Percentiles rank a stretch among this genome's conserved stretches.
phyloP scores from a whole-genome alignment of 2,888 invertebrate species.

The Diarsia mendica region DNA sequence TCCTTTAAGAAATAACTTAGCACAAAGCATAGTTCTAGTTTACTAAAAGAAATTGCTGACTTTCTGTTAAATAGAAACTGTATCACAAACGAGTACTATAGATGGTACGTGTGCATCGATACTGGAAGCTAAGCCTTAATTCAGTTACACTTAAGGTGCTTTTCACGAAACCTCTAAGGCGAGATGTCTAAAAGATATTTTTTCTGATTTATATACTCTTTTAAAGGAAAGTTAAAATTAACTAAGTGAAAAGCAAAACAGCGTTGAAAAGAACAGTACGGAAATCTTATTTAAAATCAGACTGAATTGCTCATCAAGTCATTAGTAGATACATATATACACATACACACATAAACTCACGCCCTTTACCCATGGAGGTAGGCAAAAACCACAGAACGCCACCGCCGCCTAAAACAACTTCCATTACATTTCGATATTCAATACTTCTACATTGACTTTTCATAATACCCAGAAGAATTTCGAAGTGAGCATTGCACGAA shows the following conservation, averaged over 20 bases:
- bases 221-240: too few species aligned
- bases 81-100: neutral
- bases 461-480: slow-evolving; percentile 28
- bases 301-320: too few species aligned
- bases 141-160: neutral
- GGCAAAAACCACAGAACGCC: too few species aligned
- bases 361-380: too few species aligned
- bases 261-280: too few species aligned
- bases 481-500: neutral
- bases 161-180: neutral
- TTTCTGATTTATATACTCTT: slow-evolving; percentile 1
- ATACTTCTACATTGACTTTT: slow-evolving; percentile 19
- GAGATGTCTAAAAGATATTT: neutral
- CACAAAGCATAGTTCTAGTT: slow-evolving; percentile 7
- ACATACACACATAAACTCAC: too few species aligned
- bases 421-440: slow-evolving; percentile 15
- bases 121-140: neutral
- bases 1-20: slow-evolving; percentile 4
- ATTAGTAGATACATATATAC: too few species aligned
- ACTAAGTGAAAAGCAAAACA: too few species aligned
- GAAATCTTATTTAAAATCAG: too few species aligned
- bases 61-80: neutral
- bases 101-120: neutral
- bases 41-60: slow-evolving; percentile 1
- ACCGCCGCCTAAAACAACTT: too few species aligned